Evolutionary conservation across 1,140 invertebrate species (phyloP).

Genomic region (Zaprionus davidi): DNA sequence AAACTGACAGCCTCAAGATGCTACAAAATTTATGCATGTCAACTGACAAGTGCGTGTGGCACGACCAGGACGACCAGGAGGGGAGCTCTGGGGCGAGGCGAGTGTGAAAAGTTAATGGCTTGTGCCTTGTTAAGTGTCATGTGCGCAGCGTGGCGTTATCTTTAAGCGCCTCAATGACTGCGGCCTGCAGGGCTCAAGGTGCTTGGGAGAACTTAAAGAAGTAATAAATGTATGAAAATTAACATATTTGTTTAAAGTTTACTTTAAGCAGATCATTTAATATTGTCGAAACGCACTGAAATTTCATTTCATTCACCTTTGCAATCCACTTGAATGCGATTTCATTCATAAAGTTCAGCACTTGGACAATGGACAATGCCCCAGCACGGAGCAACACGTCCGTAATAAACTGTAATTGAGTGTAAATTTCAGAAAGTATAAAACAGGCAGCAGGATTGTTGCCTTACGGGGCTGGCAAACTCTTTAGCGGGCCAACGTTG

Average conservation of each 20-base stretch:
- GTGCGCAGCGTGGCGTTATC: constrained; percentile 51
- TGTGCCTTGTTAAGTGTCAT: constrained; percentile 71
- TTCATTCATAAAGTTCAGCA: constrained; percentile 6
- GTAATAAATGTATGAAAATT: neutral
- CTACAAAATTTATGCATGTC: constrained; percentile 68
- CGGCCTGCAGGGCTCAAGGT: neutral
- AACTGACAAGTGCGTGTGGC: constrained; percentile 61
- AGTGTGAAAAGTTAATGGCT: constrained; percentile 65
- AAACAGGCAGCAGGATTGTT: neutral
- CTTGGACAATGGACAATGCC: constrained; percentile 25
- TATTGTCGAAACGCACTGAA: neutral
- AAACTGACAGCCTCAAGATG: constrained; percentile 54
- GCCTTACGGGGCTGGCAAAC: neutral
- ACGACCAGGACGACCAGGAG: neutral
- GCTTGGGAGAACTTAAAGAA: neutral
- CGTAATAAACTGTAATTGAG: constrained; percentile 52
- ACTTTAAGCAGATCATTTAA: neutral
- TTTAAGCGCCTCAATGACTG: constrained; percentile 46
- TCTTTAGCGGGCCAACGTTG: constrained; percentile 15
- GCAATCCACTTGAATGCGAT: neutral
- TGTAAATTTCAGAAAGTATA: constrained; percentile 71
- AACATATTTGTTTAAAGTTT: neutral
- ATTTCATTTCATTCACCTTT: neutral
- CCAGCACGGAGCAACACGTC: neutral
- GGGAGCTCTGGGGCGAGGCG: neutral